phyloP scores from a whole-genome alignment of 2,888 invertebrate species.

The Myopa tessellatipennis region DNA sequence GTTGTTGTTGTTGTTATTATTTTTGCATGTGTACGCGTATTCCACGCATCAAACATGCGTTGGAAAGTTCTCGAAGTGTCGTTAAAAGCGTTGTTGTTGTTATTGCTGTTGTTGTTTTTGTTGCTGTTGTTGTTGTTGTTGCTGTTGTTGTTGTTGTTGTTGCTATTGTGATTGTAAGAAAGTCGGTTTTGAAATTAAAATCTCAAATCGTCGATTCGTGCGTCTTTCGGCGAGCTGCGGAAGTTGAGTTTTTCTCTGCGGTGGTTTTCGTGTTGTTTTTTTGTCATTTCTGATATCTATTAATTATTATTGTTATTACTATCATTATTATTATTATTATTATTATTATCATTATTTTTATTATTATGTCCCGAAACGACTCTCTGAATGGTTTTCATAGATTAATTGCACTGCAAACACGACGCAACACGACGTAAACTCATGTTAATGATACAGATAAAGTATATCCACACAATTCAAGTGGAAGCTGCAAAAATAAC shows the following conservation, averaged over 20 bases:
- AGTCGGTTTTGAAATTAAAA: not conserved
- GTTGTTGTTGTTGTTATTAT: not conserved
- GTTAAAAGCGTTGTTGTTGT: no score
- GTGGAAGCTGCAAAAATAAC: not conserved
- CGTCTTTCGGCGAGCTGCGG: not conserved
- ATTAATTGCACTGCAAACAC: constrained; percentile 17
- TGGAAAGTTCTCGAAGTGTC: not conserved
- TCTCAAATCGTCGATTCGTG: not conserved
- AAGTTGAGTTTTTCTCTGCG: no score
- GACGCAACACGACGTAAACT: constrained; percentile 33
- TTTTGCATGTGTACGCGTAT: not conserved
- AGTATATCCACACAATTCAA: not conserved
- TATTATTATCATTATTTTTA: constrained; percentile 44
- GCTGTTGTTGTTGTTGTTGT: no score
- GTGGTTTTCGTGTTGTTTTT: not conserved
- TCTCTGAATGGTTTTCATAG: constrained; percentile 40
- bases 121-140: no score
- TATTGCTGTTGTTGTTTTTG: no score
- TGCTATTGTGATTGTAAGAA: not conserved
- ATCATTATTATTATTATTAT: constrained; percentile 52
- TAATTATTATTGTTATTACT: not conserved
- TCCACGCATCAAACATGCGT: not conserved
- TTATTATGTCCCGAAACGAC: not conserved
- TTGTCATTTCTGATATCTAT: no score
- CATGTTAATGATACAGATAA: constrained; percentile 30